Base-by-base conservation (phyloP, 2,888 invertebrate genomes). In the Drosophila dives region DNA sequence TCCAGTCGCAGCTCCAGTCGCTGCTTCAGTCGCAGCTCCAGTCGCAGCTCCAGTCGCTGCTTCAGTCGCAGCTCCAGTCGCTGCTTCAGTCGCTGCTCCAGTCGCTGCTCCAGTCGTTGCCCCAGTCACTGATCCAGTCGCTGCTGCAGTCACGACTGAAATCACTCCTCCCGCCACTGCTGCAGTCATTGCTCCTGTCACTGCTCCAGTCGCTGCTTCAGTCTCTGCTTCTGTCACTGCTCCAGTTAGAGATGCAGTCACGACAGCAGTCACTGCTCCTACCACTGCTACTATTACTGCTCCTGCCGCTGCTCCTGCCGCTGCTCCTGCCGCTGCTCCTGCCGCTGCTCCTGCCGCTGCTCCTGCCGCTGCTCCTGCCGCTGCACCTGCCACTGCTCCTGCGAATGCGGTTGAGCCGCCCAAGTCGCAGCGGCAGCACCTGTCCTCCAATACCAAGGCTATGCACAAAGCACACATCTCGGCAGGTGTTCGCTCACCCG, bases 371-470 rank as follows among this genome's bases (percentile, higher is more conserved):
- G 20, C 20, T 4, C 33, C 51, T 51, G 32, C 32, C 20, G 6
- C 32, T 36, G 15, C 20, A 15, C 15, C 53, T 34, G 34, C 15
- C 2, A 15, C 36, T 11, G 32, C 56, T 12, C n/a, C 12, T 2
- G 10, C 33, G 6, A 7, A 49, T 15, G 23, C 26, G 6, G 54
- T 26, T 17, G 26, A 20, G 15, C 29, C 42, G 29, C n/a, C 15
- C 3, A 72, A 50, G 15, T 76, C 76, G 2, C 40, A 17, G 2
- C 50, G 58, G 36, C 62, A 55, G 3, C 48, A 50, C 12, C 65
- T 55, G 26, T 50, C 73, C 23, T 74, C 83, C n/a, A 85, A 85
- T n/a, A 83, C 80, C 32, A 64, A 7, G 12, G 32, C 4, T 2
- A 26, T 17, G 15, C 32, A 40, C 11, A 42, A 7, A 17, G 23